phyloP scores from a whole-genome alignment of 2,797 vertebrate species.

The Balearica regulorum region DNA sequence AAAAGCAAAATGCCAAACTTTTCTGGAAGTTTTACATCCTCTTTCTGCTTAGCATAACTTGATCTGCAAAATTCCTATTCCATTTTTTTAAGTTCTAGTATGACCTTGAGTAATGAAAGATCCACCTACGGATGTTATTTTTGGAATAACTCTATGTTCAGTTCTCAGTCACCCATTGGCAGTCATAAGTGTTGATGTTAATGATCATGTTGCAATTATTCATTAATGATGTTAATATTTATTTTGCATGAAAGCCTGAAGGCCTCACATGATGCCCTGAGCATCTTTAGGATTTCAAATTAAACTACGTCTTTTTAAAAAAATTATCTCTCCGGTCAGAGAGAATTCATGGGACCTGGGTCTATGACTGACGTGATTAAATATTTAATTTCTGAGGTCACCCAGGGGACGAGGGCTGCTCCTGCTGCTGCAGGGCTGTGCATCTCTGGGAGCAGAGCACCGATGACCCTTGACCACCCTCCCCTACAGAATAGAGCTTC shows the following conservation, averaged over 20 bases:
- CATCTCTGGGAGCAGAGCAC: neutral
- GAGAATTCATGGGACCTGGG: neutral
- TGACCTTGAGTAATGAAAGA: neutral
- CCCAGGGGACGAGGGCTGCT: neutral
- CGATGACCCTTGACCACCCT: neutral
- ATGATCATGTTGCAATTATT: neutral
- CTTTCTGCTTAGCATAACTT: neutral
- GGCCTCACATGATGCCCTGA: neutral
- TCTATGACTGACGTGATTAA: accelerated
- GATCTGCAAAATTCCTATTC: neutral
- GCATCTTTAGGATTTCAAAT: neutral
- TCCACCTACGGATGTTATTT: neutral
- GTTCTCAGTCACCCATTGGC: neutral
- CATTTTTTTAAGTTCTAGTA: neutral
- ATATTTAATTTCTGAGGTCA: neutral
- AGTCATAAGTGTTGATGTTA: neutral
- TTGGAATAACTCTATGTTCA: neutral
- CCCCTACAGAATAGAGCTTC: accelerated
- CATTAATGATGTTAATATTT: constrained; percentile 25
- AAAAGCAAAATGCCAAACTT: neutral
- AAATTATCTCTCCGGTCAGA: neutral
- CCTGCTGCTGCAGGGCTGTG: neutral
- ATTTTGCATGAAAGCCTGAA: neutral
- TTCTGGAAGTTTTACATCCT: neutral
- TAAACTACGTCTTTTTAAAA: neutral